Conservation (phyloP, 2,888 invertebrate genomes). For the Caenorhabditis sp. region DNA sequence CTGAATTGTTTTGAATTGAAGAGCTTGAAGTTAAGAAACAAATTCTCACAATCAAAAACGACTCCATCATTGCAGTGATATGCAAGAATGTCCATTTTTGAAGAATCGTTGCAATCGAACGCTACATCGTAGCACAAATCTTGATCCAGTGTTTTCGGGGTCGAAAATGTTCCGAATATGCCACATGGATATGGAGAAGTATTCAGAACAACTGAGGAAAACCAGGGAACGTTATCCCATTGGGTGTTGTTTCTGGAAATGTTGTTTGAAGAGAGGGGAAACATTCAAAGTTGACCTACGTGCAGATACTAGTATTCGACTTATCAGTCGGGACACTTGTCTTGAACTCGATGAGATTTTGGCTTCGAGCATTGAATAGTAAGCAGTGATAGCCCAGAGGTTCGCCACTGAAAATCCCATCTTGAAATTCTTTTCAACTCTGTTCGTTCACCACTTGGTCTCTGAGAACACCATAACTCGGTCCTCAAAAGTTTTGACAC, state of each 20-base stretch:
- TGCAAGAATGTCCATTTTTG: conserved; percentile 69
- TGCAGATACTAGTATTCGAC: conserved; percentile 66
- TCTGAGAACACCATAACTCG: conserved; percentile 76
- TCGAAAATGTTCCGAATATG: conserved; percentile 67
- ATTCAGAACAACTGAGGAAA: conserved; percentile 63
- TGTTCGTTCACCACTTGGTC: conserved; percentile 71
- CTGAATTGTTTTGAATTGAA: conserved; percentile 57
- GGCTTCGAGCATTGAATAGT: conserved; percentile 75
- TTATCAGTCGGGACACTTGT: conserved; percentile 71
- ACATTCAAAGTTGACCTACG: conserved; percentile 39
- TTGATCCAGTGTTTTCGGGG: conserved; percentile 65
- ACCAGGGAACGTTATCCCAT: conserved; percentile 68
- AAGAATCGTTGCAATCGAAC: conserved; percentile 70
- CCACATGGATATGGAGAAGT: conserved; percentile 71
- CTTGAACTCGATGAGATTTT: conserved; percentile 77
- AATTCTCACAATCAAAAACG: conserved; percentile 74
- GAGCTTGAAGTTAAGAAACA: background rate
- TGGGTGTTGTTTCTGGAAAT: conserved; percentile 58
- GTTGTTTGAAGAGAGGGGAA: background rate
- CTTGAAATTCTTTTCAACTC: no score
- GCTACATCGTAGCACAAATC: conserved; percentile 75
- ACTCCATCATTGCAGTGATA: conserved; percentile 74
- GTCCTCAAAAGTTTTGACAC: conserved; percentile 75
- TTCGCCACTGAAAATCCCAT: conserved; percentile 76
- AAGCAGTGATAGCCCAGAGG: conserved; percentile 79